A percentile compares a stretch with the other conserved stretches of the same genome.
phyloP scores from a whole-genome alignment of 2,888 invertebrate genomes.

The Eupithecia dodoneata region DNA sequence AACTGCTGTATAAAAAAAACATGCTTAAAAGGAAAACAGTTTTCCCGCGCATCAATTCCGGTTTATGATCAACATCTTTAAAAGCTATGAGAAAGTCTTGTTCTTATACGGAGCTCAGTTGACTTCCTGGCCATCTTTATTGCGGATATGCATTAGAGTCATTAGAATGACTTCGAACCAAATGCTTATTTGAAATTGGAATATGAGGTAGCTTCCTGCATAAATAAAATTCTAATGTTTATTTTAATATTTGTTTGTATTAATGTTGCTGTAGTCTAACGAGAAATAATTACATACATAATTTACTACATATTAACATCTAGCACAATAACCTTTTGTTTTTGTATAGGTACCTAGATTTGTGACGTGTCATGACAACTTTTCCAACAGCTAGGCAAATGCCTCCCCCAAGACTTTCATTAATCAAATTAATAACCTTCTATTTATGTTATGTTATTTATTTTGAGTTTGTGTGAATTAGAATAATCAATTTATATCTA shows the following conservation, averaged over 20 bases:
- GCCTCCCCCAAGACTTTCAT: too few species aligned
- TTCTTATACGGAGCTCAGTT: constrained; percentile 10
- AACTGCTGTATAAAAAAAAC: neutral
- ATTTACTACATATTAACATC: too few species aligned
- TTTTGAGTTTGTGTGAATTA: too few species aligned
- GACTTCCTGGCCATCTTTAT: constrained; percentile 30
- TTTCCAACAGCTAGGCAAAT: too few species aligned
- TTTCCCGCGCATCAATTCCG: constrained; percentile 8
- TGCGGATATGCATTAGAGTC: constrained; percentile 23
- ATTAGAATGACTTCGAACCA: constrained; percentile 19
- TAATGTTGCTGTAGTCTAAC: neutral
- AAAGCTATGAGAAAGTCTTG: constrained; percentile 21
- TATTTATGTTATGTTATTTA: too few species aligned
- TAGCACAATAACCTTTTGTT: too few species aligned
- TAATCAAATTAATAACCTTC: too few species aligned
- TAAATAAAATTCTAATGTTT: neutral
- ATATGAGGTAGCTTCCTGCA: constrained; percentile 4
- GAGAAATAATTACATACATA: too few species aligned
- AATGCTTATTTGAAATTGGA: constrained; percentile 2
- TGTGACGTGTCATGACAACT: too few species aligned
- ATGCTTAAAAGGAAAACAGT: neutral
- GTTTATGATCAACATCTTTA: constrained; percentile 10
- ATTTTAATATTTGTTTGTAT: neutral
- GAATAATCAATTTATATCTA: too few species aligned
- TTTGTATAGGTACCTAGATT: too few species aligned